Evolutionary conservation across 2,113 vertebrate species (phyloP), one percentile per base, ranked within the genome.

Genomic region (Accipiter virgatus): DNA sequence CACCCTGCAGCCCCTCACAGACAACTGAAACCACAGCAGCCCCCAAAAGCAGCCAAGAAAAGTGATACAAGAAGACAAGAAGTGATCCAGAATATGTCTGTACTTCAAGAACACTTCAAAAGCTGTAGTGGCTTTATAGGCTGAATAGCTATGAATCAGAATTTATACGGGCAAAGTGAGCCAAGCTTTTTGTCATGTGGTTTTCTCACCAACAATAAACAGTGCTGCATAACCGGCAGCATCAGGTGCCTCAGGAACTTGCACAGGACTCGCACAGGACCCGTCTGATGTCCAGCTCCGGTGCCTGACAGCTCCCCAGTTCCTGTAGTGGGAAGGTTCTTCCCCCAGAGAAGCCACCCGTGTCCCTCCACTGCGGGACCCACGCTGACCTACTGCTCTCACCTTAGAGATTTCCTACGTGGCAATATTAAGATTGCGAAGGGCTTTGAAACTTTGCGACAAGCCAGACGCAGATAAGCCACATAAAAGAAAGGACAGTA

Each of bases 81-180:
- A 25, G 3, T 2, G 10, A 90, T 6, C 18, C n/a, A 50, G 26
- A 81, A 56, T 7, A 71, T 2, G 4, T 13, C 12, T 16, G 31
- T 18, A 47, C 31, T 61, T 63, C 0, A 1, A 53, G 63, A 47
- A 8, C 31, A 16, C 63, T 67, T 70, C 45, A 63, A 59, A 92
- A 62, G 45, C 55, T 62, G 65, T 9, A 72, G 79, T 8, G 78
- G 74, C 61, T 82, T 82, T 43, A 52, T 7, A 14, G 13, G 48
- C 52, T 52, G 43, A 13, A 56, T 6, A 81, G 43, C 84, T 55
- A 72, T 90, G 93, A 95, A 90, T 95, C 87, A 95, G 81, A 90
- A 93, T 48, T 65, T 59, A 71, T 1, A 78, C 0, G 82, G 88
- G 65, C 59, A 92, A 78, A 78, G 38, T 38, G 68, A 94, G 66